Evolutionary conservation across 2,113 vertebrate species (phyloP).

Genomic region (Rhea pennata): DNA sequence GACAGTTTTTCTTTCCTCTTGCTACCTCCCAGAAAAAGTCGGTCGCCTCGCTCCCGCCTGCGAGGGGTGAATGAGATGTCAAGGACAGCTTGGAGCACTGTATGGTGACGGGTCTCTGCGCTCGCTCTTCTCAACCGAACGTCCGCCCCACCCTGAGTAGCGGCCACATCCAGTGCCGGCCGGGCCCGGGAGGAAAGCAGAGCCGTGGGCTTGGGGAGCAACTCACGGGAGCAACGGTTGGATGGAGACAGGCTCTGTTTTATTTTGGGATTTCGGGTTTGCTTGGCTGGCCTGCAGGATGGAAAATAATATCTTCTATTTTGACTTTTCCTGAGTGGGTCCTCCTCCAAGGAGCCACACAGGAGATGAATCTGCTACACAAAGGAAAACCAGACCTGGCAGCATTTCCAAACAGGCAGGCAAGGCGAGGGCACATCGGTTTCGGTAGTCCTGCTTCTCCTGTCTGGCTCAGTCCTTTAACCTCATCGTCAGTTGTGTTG

Average conservation of each 20-base stretch:
- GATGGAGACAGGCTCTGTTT: background rate
- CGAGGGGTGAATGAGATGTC: background rate
- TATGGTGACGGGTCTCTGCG: background rate
- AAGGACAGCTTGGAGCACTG: background rate
- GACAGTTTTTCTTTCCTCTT: background rate
- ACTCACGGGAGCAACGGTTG: accelerated
- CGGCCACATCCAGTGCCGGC: background rate
- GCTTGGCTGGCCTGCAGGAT: background rate
- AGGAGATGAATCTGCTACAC: background rate
- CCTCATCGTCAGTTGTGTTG: background rate
- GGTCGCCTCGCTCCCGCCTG: background rate
- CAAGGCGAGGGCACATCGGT: background rate
- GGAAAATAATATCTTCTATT: conserved; percentile 14
- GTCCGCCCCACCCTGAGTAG: background rate
- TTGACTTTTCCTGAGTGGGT: background rate
- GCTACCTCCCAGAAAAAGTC: background rate
- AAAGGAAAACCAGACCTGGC: background rate
- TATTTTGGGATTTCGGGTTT: background rate
- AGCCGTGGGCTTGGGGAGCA: background rate
- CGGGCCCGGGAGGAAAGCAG: background rate
- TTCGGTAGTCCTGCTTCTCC: background rate
- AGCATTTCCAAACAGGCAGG: background rate
- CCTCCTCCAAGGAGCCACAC: background rate
- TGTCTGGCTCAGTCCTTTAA: background rate
- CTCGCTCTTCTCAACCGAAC: background rate